phyloP scores from a whole-genome alignment of 2,113 vertebrate species.

The Todiramphus saurophagus region DNA sequence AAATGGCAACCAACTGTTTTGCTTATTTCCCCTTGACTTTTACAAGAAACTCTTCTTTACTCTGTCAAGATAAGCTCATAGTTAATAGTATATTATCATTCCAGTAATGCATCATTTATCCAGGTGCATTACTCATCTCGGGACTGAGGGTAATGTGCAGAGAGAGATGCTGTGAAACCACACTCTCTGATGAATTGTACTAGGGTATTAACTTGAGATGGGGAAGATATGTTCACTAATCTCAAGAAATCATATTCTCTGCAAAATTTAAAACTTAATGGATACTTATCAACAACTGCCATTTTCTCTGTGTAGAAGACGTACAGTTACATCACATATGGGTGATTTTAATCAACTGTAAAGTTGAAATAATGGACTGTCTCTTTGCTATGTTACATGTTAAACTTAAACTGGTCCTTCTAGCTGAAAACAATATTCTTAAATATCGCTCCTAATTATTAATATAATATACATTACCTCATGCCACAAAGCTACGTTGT shows the following conservation, averaged over 20 bases:
- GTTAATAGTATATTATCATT: not conserved
- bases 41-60: not conserved
- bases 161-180: not conserved
- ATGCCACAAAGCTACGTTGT: not conserved
- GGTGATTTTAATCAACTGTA: not conserved
- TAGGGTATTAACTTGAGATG: not conserved
- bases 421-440: not conserved
- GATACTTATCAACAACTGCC: not conserved
- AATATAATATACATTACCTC: not conserved
- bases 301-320: not conserved
- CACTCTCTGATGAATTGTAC: not conserved
- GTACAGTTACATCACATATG: not conserved
- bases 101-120: not conserved
- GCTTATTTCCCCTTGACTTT: not conserved
- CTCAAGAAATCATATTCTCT: conserved; percentile 18
- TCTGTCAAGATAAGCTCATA: not conserved
- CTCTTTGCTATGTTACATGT: not conserved
- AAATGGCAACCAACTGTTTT: not conserved
- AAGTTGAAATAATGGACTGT: not conserved
- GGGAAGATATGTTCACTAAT: not conserved
- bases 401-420: not conserved
- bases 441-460: not conserved
- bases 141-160: not conserved
- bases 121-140: not conserved
- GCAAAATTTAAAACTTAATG: conserved; percentile 22